Evolutionary conservation across 2,888 invertebrate species (phyloP), one percentile per base, ranked within the genome.

Genomic region (Nomada ferruginata): DNA sequence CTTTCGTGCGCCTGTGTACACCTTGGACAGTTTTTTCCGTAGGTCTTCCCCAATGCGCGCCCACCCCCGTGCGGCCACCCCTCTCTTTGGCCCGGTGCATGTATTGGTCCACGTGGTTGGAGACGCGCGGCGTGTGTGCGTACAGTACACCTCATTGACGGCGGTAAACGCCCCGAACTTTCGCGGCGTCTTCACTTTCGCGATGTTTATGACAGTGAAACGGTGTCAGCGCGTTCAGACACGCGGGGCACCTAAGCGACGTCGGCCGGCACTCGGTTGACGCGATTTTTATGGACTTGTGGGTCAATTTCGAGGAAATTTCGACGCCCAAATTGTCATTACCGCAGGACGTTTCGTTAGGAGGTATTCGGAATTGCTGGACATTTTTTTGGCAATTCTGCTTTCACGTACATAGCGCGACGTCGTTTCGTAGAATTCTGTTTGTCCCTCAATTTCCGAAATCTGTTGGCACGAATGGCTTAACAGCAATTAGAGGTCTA

Each of bases 11-110:
- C 59, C 64, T 52, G 66, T 72, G 77, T 66, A 77, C 72, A 79
- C 86, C 74, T 86, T 86, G 87, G 86, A 84, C 86, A 84, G 79
- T 86, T 86, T 86, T 85, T 87, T 87, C 81, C 87, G 83, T 77
- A 52, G 52, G 65, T 60, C 69, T 53, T 50, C 50, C 72, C 50
- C 61, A 42, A 59, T 50, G 20, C 20, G 66, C 60, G 60, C 20
- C 29, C 26, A n/a, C 52, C 15, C 66, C 59, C 29, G 50, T 10
- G 68, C 59, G 20, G 47, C 15, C 47, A 2, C 4, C 47, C 63
- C 60, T 15, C 20, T 29, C 50, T 26, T 50, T 50, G 36, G 23
- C 42, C 9, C 44, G n/a, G 26, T 23, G 47, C n/a, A 26, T 78
- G 86, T 82, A 66, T 76, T 77, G 61, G 79, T 79, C 82, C 84